These are phyloP conservation scores for Podarcis siculus DNA, from an alignment of 2,797 vertebrate species.

Conservation along the genomic window DNA sequence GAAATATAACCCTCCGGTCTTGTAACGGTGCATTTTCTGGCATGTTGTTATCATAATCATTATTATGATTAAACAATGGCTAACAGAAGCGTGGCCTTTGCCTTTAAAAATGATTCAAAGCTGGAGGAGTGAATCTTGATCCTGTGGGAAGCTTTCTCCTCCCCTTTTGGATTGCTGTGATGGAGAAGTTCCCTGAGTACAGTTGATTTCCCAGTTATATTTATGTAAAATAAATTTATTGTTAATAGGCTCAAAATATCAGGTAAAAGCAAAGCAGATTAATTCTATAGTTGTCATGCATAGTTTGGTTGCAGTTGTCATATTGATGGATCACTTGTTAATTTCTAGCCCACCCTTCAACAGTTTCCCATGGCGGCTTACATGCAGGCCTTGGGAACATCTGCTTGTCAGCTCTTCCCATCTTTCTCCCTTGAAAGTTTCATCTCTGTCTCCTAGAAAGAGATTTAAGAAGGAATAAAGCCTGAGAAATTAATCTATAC, in stretches of 20 bases:
- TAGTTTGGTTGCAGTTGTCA: no score
- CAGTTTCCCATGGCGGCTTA: no score
- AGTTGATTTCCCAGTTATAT: no score
- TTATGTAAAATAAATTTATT: no score
- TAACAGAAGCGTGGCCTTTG: conserved; percentile 12
- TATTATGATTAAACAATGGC: neutral
- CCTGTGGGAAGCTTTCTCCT: neutral
- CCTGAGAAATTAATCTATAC: neutral
- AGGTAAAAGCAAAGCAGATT: no score
- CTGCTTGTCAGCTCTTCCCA: neutral
- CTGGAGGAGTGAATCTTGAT: neutral
- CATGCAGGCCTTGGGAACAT: no score
- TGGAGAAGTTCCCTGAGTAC: no score
- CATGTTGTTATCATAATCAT: conserved; percentile 7
- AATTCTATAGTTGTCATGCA: no score
- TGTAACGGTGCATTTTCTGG: neutral
- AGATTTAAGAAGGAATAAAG: neutral
- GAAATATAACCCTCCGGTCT: no score
- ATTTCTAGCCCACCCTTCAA: neutral
- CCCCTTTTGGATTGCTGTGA: no score
- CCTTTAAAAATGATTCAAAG: conserved; percentile 35
- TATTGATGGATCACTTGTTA: no score
- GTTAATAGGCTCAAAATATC: no score
- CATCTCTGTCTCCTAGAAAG: neutral
- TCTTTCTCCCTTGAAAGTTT: neutral